Base-by-base conservation (phyloP, 2,113 vertebrate genomes). In the Penelope pileata region DNA sequence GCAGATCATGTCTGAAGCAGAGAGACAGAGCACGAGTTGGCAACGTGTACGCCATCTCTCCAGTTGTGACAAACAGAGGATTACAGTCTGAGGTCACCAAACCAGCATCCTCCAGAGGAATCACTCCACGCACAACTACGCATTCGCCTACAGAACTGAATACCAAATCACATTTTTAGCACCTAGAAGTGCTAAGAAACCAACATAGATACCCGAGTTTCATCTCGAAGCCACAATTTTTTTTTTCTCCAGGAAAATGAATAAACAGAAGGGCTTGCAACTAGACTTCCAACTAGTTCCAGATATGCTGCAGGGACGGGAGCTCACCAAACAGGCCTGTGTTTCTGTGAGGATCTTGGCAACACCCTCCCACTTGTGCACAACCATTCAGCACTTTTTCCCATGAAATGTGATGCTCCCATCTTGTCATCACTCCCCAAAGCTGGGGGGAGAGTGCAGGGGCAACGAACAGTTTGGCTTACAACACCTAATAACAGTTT, bases 371-470 rank as follows among this genome's bases (percentile, higher is more conserved):
- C n/a, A 54, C 84, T 85, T 76, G 30, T 38, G 59, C 53, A 64
- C 1, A 6, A 53, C 30, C 27, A 60, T 81, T 77, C 42, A 68
- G 12, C 69, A 89, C 26, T 91, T 92, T 93, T 97, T 96, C 94
- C 85, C 92, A 92, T 2, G 81, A 94, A 94, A 96, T 91, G 5
- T 40, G 74, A 87, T 73, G 83, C 86, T 94, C 77, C 56, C 93
- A 82, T 84, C 78, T 79, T 92, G 89, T 95, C 81, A 94, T 91
- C 84, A 80, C 81, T 89, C 59, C 42, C 59, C 32, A 36, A 83
- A 76, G 43, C 45, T 23, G 10, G 9, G 19, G 27, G 50, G 53
- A 92, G 58, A 97, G 54, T 29, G 45, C 45, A 83, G 45, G 51
- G 78, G 59, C 82, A 94, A 66, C 63, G 78, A 83, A 93, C 21